Evolutionary conservation across 2,113 vertebrate genomes (phyloP).

Genomic region (Cyanocitta stelleri): DNA sequence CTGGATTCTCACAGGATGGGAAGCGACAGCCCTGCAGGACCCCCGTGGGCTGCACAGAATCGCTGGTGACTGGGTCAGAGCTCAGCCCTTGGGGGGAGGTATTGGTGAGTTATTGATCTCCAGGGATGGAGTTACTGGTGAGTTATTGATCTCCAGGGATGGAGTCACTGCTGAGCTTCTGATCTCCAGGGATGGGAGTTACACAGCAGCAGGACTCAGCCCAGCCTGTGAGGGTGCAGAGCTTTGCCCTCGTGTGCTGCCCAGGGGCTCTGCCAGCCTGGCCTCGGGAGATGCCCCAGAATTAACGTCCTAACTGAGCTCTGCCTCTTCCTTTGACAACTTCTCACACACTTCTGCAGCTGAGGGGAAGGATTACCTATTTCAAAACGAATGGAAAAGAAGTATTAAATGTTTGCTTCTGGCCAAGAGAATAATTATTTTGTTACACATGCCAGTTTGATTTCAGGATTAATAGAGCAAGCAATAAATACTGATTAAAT

Average conservation of each 20-base stretch:
- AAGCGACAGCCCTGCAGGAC: not conserved
- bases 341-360: not conserved
- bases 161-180: not conserved
- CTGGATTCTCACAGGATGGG: not conserved
- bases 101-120: not conserved
- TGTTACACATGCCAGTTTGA: not conserved
- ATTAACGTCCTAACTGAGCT: rapidly evolving
- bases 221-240: not conserved
- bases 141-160: not conserved
- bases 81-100: not conserved
- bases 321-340: not conserved
- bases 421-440: constrained; percentile 26
- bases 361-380: not conserved
- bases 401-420: not conserved
- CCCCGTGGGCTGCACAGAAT: not conserved
- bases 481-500: constrained; percentile 55
- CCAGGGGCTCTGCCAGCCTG: not conserved
- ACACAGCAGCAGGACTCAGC: not conserved
- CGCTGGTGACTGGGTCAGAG: not conserved
- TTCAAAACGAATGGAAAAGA: not conserved
- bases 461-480: constrained; percentile 7
- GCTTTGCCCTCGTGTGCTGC: not conserved
- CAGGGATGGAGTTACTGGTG: too few species aligned
- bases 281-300: not conserved
- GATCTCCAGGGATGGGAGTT: not conserved